Percentiles rank a stretch among this genome's conserved stretches.
Conservation (phyloP, 1,140 invertebrate genomes). For the Brachionus calyciflorus region DNA sequence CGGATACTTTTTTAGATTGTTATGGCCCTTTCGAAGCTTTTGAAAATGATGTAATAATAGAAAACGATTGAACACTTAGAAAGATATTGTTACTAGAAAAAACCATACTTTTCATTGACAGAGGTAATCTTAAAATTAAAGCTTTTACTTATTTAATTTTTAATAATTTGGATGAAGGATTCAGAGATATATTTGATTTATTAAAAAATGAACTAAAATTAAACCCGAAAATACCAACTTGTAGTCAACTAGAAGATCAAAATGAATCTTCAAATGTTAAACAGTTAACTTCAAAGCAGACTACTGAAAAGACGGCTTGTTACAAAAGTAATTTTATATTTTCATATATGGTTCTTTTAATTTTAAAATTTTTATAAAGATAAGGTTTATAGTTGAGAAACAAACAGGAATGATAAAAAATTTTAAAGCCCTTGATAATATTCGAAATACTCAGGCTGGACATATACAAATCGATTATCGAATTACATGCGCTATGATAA, state of each 20-base stretch:
- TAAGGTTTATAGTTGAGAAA: background rate
- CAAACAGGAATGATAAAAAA: background rate
- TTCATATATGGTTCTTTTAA: background rate
- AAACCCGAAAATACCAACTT: background rate
- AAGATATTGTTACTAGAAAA: background rate
- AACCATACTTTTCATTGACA: background rate
- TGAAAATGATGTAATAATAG: background rate
- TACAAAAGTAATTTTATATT: conserved; percentile 19
- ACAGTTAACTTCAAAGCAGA: background rate
- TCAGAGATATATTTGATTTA: background rate
- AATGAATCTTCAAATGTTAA: background rate
- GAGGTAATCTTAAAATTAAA: background rate
- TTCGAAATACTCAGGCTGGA: background rate
- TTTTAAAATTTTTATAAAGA: background rate
- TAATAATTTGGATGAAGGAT: background rate
- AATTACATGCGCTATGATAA: background rate
- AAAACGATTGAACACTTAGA: background rate
- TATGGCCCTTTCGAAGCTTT: background rate
- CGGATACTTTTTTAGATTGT: background rate
- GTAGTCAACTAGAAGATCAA: background rate
- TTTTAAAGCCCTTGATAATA: background rate
- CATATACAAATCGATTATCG: conserved; percentile 6
- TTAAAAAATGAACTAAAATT: background rate
- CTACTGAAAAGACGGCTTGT: background rate
- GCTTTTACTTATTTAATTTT: background rate